phyloP scores from a whole-genome alignment of 2,888 invertebrate genomes.

The Geophilus truncorum region DNA sequence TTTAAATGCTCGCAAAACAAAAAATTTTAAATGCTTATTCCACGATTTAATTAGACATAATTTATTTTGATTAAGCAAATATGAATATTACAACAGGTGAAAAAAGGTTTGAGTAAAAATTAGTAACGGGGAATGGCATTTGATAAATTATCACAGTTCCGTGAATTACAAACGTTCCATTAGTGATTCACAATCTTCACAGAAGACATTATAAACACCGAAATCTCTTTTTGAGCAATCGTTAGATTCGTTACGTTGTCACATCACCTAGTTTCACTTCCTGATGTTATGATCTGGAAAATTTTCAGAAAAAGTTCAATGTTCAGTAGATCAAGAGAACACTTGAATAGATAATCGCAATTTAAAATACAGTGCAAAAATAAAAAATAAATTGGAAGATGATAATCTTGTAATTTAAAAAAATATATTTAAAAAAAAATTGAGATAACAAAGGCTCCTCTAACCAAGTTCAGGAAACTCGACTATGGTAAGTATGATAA shows the following conservation, averaged over 20 bases:
- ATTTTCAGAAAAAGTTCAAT: not conserved
- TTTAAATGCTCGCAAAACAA: not conserved
- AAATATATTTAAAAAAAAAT: not conserved
- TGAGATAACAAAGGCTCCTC: not conserved
- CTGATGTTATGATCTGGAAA: not conserved
- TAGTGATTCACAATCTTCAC: conserved; percentile 9
- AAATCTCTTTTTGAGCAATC: no score
- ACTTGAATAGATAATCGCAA: not conserved
- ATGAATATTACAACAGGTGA: not conserved
- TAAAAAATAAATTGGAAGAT: not conserved
- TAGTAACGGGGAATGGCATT: not conserved
- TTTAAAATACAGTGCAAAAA: not conserved
- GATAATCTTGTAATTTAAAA: no score
- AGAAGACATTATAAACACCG: not conserved
- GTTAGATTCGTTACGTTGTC: not conserved
- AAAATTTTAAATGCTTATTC: not conserved
- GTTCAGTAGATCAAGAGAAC: not conserved
- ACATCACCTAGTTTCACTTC: not conserved
- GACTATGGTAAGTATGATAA: conserved; percentile 1
- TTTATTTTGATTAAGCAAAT: not conserved
- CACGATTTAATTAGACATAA: not conserved
- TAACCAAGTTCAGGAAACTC: conserved; percentile 18
- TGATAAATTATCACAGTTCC: not conserved
- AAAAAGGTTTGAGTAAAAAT: no score
- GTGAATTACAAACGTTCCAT: not conserved